Evolutionary conservation across 2,797 vertebrate genomes (phyloP).

Genomic region (Tympanoctomys barrerae): DNA sequence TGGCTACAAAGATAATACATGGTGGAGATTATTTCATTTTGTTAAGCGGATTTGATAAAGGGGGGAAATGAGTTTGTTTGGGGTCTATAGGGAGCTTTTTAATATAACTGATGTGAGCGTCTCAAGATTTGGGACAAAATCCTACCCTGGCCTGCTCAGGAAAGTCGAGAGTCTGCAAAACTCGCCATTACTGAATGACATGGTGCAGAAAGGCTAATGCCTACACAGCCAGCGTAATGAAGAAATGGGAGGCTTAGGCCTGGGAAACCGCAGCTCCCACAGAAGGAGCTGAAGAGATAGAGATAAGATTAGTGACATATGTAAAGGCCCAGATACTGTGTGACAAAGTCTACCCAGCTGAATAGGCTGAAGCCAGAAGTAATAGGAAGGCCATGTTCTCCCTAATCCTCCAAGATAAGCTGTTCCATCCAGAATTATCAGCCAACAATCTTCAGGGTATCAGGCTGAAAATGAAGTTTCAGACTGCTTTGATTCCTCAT

Average conservation of each 20-base stretch:
- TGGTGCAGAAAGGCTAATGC: constrained; percentile 89
- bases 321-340: constrained; percentile 93
- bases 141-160: constrained; percentile 85
- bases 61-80: constrained; percentile 73
- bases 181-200: constrained; percentile 88
- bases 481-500: constrained; percentile 93
- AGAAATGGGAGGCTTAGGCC: constrained; percentile 90
- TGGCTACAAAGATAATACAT: constrained; percentile 67
- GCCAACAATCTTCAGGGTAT: constrained; percentile 96
- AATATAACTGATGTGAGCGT: constrained; percentile 85
- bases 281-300: constrained; percentile 92
- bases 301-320: constrained; percentile 95
- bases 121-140: constrained; percentile 88
- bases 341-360: constrained; percentile 91
- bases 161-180: constrained; percentile 86
- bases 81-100: constrained; percentile 79
- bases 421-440: constrained; percentile 94
- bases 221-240: constrained; percentile 88
- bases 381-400: constrained; percentile 92
- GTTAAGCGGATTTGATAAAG: constrained; percentile 81
- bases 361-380: constrained; percentile 93
- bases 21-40: constrained; percentile 82
- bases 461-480: constrained; percentile 98
- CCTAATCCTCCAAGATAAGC: constrained; percentile 93
- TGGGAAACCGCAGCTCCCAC: constrained; percentile 89